A percentile compares a stretch with the other conserved stretches of the same genome.
Evolutionary conservation across 2,888 invertebrate species (phyloP).

Genomic region (Sicus ferrugineus): DNA sequence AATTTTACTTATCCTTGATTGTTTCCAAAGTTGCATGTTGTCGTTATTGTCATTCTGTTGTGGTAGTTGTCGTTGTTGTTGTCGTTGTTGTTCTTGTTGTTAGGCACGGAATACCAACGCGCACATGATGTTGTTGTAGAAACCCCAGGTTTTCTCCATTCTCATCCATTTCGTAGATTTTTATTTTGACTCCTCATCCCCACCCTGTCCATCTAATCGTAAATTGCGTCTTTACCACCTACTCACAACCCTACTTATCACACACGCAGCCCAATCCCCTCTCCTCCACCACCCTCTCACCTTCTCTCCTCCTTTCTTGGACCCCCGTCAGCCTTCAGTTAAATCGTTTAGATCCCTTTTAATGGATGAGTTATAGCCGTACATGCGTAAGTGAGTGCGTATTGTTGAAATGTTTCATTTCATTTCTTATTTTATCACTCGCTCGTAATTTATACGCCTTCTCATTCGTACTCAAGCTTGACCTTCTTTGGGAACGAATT

Average conservation of each 20-base stretch:
- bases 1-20: neutral
- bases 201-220: too few species aligned
- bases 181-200: too few species aligned
- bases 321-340: neutral
- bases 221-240: neutral
- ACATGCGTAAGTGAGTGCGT: conserved; percentile 61
- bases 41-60: too few species aligned
- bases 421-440: conserved; percentile 44
- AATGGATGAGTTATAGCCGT: conserved; percentile 63
- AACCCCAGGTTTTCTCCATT: neutral
- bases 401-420: conserved; percentile 48
- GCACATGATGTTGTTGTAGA: neutral
- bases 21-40: too few species aligned
- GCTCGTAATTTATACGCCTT: too few species aligned
- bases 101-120: neutral
- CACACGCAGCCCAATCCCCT: neutral
- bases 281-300: neutral
- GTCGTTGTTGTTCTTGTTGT: neutral
- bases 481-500: neutral
- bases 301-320: neutral
- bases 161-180: neutral
- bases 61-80: too few species aligned
- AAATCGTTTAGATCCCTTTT: conserved; percentile 38
- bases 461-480: too few species aligned
- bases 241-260: neutral